phyloP scores from a whole-genome alignment of 2,113 vertebrate species.

The Cyprinodon tularosa region DNA sequence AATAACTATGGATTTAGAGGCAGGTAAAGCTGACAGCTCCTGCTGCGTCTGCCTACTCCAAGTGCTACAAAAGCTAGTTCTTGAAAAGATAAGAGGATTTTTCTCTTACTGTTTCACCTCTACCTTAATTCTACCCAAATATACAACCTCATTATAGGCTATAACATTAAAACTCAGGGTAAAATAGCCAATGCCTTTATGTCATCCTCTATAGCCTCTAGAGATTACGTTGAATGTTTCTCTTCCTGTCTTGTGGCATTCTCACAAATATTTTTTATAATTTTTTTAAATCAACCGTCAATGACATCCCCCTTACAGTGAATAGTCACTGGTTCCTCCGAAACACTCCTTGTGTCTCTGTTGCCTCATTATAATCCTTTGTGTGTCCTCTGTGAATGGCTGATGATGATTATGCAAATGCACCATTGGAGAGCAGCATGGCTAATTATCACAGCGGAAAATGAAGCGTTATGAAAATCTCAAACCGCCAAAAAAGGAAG shows the following conservation, averaged over 20 bases:
- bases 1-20: conserved; percentile 43
- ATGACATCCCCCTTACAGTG: conserved; percentile 50
- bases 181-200: conserved; percentile 7
- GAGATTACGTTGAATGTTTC: conserved; percentile 26
- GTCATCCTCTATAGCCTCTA: conserved; percentile 2
- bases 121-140: conserved; percentile 34
- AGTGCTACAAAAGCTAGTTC: conserved; percentile 53
- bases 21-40: conserved; percentile 55
- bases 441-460: conserved; percentile 81
- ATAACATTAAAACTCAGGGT: conserved; percentile 11
- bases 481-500: conserved; percentile 60
- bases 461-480: conserved; percentile 71
- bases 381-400: conserved; percentile 80
- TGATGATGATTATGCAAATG: conserved; percentile 83
- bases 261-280: neutral
- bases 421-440: conserved; percentile 74
- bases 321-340: conserved; percentile 55
- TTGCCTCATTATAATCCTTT: conserved; percentile 82
- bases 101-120: conserved; percentile 41
- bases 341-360: conserved; percentile 78
- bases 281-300: conserved; percentile 15
- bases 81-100: conserved; percentile 34
- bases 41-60: conserved; percentile 48
- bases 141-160: conserved; percentile 15
- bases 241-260: conserved; percentile 31